Evolutionary conservation across 2,113 vertebrate species (phyloP), one percentile per base, ranked within the genome.

Genomic region (Eonycteris spelaea): DNA sequence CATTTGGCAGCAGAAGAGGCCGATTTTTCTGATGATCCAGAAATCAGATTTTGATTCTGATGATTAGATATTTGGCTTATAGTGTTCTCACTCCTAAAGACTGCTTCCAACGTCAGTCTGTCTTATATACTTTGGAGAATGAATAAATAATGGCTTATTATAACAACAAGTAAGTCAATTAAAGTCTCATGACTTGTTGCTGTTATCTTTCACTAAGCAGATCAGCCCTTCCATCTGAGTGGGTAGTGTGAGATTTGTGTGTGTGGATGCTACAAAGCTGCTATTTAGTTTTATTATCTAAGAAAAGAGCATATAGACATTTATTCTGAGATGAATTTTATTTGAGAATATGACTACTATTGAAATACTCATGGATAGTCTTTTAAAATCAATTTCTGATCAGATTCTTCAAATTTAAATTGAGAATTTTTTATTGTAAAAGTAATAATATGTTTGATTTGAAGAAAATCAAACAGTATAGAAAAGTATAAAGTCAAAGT

Each of bases 41-140:
- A 97, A 97, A 97, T 97, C 95, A 96, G 90, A 95, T 97, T 97
- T 97, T 96, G 96, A 97, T 97, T 97, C 95, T 83, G 94, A 96
- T 96, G 95, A 97, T 97, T 97, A 97, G 96, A 96, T 98, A 91
- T 95, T 95, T 97, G 94, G 90, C 67, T 95, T 94, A 91, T 77
- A 70, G 92, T 89, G 67, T 92, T 96, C 85, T 75, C 77, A 80
- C 48, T 90, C 80, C 22, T 86, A 63, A 95, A 95, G 94, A 95
- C 95, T 68, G 84, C 78, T 91, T 82, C 90, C 85, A 78, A 92
- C 87, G 96, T 96, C 92, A 87, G 84, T 70, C 74, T 90, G 83
- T 87, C 77, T 95, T 92, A 73, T 40, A 57, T 78, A 75, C 90
- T 95, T 94, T 73, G 51, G 65, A 96, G 95, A 95, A 94, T 94